Evolutionary conservation across 1,140 invertebrate genomes (phyloP), one percentile per base, ranked within the genome.

Genomic region (Micrasema longulum): DNA sequence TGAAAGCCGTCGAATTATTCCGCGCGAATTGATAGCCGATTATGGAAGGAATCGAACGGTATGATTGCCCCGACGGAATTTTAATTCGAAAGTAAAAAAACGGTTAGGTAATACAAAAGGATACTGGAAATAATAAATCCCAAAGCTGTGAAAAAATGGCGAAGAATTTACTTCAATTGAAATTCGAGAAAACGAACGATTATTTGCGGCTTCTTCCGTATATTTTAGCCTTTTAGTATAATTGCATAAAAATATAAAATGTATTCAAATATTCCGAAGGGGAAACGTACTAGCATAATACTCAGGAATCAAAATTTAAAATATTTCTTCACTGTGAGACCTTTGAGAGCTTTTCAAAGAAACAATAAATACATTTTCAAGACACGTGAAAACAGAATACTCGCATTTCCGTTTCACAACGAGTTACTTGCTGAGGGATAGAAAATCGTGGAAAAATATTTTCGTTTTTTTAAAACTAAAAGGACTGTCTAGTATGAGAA

Each of bases 1-100:
- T 62, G 67, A 69, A 68, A 69, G 64, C 67, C 55, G 52, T 53
- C 26, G 38, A 68, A 68, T 68, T 53, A 68, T 68, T 68, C 48
- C 53, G 22, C 1, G 10, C 55, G 67, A 60, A 69, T 69, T 69
- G 50, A 62, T 69, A 45, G 22, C 52, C 55, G 67, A 48, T 60
- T 60, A 57, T 45, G n/a, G 67, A 31, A 43, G 41, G 67, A 69
- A 62, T 36, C 64, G 31, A 31, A 23, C 48, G 64, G 35, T 36
- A 38, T 66, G 43, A 64, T 47, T 45, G 43, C 41, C 22, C 26
- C 60, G 23, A 22, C n/a, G 43, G 60, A 64, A 64, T 64, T 64
- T 64, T 64, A 64, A 64, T 64, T 45, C 60, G 60, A 41, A 9
- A 35, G 26, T 31, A 64, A 63, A 45, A 64, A 64, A 48, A 41